phyloP scores from a whole-genome alignment of 1,140 invertebrate genomes.

The Stegodyphus mimosarum region DNA sequence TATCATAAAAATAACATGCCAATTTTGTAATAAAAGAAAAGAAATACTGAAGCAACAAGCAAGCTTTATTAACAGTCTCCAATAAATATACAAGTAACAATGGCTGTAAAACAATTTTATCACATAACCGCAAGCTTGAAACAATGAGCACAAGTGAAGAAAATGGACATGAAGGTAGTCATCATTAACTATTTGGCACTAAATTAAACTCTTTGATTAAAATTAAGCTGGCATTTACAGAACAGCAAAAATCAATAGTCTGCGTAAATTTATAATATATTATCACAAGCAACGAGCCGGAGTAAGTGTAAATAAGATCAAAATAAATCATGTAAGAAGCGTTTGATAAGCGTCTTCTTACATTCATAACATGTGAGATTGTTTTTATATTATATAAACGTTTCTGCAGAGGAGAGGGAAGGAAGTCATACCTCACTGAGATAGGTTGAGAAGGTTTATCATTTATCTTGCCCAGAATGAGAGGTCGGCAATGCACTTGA shows the following conservation, averaged over 20 bases:
- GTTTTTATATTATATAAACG: constrained; percentile 4
- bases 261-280: neutral
- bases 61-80: constrained; percentile 60
- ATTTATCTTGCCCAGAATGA: neutral
- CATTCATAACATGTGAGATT: constrained; percentile 2
- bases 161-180: constrained; percentile 52
- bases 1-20: neutral
- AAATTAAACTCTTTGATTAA: constrained; percentile 48
- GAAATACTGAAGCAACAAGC: constrained; percentile 50
- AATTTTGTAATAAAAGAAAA: neutral
- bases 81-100: constrained; percentile 60
- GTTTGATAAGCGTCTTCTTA: constrained; percentile 6
- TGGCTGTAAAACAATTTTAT: constrained; percentile 57
- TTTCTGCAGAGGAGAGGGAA: constrained; percentile 30
- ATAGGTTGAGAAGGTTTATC: neutral
- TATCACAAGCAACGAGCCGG: constrained; percentile 56
- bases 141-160: constrained; percentile 56
- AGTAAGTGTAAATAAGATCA: constrained; percentile 36
- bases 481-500: neutral
- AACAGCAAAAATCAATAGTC: constrained; percentile 43
- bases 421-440: neutral
- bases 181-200: constrained; percentile 54
- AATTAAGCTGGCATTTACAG: constrained; percentile 44
- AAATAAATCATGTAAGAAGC: constrained; percentile 20
- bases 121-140: constrained; percentile 55